These are phyloP conservation scores for Parelbella ahira DNA, from an alignment of 2,888 invertebrate genomes.

Conservation along the genomic window DNA sequence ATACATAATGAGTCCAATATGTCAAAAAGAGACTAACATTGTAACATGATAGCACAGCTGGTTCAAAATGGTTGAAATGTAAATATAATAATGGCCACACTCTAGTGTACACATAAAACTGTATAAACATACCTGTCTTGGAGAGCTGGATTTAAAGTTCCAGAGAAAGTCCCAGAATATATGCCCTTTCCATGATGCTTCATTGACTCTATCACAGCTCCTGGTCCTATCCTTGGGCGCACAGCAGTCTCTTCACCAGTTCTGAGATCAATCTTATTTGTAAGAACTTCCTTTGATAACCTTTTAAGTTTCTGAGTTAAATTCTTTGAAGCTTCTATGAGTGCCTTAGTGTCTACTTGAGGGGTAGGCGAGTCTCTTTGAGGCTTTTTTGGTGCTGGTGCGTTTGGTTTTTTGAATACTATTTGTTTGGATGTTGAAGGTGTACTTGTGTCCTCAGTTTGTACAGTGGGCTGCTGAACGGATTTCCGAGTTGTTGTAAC, in stretches of 20 bases:
- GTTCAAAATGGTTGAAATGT: too few relatives aligned
- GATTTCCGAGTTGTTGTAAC: conserved; percentile 61
- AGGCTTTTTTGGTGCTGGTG: conserved; percentile 62
- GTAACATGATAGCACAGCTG: too few relatives aligned
- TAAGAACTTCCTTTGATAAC: conserved; percentile 93
- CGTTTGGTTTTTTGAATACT: conserved; percentile 57
- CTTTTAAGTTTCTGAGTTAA: conserved; percentile 94
- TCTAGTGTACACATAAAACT: too few relatives aligned
- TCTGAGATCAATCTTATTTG: conserved; percentile 81
- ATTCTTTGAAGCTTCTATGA: conserved; percentile 94
- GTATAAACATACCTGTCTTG: conserved; percentile 88
- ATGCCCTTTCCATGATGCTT: conserved; percentile 96
- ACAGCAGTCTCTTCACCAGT: conserved; percentile 71
- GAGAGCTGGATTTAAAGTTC: conserved; percentile 94
- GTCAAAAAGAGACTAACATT: too few relatives aligned
- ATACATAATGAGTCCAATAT: too few relatives aligned
- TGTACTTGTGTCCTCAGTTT: conserved; percentile 50
- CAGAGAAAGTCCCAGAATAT: conserved; percentile 97
- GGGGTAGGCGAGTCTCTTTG: conserved; percentile 58
- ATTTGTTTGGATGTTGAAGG: conserved; percentile 66
- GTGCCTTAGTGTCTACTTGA: conserved; percentile 84
- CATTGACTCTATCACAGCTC: conserved; percentile 95
- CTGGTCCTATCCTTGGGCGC: conserved; percentile 74
- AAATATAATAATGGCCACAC: too few relatives aligned
- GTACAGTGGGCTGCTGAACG: conserved; percentile 54